Evolutionary conservation across 1,140 invertebrate genomes (phyloP), one percentile per base, ranked within the genome.

Genomic region (Pectinophora gossypiella): DNA sequence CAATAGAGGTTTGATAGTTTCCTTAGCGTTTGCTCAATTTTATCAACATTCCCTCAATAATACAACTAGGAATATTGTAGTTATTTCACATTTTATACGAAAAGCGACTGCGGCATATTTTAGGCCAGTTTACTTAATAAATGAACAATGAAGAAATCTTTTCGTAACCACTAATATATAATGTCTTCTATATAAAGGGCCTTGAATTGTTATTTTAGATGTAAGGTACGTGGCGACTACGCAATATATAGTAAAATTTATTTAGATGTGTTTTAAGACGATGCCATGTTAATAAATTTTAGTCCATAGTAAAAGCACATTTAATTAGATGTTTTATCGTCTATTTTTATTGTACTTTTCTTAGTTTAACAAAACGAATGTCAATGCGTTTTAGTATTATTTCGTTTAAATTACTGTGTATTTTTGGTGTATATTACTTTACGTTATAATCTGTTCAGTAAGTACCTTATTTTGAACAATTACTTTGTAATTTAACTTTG

Each of bases 351-450:
- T 27, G 23, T 53, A 47, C 44, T 23, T 20, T 44, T 44, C 18
- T 2, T 44, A 59, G 44, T 64, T 65, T 55, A 19, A 50, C 18
- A 19, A 56, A 68, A 73, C 70, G 73, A 75, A 75, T 67, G n/a
- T 54, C 57, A 81, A 83, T 85, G 77, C 79, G 76, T 83, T 85
- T 75, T 80, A 82, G 80, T 84, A 81, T 84, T 78, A 61, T 72
- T 76, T 80, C 68, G 76, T 82, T 80, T 59, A n/a, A n/a, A n/a
- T n/a, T n/a, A 42, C 48, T 61, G 65, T 56, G 54, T 62, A 55
- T 59, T 68, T 44, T 49, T 55, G 70, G 64, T 78, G n/a, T n/a
- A n/a, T n/a, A n/a, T n/a, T n/a, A n/a, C n/a, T n/a, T n/a, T n/a
- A n/a, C n/a, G n/a, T n/a, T n/a, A n/a, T n/a, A n/a, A n/a, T n/a